phyloP scores from a whole-genome alignment of 2,113 vertebrate species.

The Ellobius talpinus region DNA sequence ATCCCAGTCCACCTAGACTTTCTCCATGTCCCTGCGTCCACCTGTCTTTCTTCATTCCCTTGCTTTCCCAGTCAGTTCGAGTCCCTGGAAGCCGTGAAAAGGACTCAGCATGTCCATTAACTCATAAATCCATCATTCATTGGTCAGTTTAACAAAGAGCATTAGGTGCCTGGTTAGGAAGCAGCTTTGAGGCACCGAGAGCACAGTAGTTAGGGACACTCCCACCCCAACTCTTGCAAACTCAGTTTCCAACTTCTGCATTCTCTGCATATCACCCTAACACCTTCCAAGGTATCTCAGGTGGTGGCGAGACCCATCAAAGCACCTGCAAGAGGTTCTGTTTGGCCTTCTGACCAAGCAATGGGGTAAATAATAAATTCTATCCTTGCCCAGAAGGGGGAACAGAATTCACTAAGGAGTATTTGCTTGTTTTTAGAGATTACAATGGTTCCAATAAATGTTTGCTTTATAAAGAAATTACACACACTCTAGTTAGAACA shows the following conservation, averaged over 20 bases:
- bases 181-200: neutral
- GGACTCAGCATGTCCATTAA: neutral
- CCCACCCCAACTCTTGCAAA: neutral
- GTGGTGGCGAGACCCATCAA: neutral
- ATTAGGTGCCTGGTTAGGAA: neutral
- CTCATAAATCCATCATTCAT: slow-evolving; percentile 18
- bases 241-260: neutral
- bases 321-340: neutral
- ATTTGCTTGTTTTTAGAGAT: neutral
- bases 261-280: neutral
- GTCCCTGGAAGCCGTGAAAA: no score
- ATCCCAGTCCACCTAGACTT: neutral
- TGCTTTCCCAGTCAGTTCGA: neutral
- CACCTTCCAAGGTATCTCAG: neutral
- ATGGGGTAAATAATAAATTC: neutral
- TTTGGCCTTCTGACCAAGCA: neutral
- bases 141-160: neutral
- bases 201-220: no score
- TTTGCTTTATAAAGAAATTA: slow-evolving; percentile 16
- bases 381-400: neutral
- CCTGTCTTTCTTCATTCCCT: neutral
- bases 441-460: neutral
- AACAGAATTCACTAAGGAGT: neutral
- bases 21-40: no score
- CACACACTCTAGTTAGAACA: neutral